phyloP scores from a whole-genome alignment of 2,888 invertebrate species.

The Trachelus stipa region DNA sequence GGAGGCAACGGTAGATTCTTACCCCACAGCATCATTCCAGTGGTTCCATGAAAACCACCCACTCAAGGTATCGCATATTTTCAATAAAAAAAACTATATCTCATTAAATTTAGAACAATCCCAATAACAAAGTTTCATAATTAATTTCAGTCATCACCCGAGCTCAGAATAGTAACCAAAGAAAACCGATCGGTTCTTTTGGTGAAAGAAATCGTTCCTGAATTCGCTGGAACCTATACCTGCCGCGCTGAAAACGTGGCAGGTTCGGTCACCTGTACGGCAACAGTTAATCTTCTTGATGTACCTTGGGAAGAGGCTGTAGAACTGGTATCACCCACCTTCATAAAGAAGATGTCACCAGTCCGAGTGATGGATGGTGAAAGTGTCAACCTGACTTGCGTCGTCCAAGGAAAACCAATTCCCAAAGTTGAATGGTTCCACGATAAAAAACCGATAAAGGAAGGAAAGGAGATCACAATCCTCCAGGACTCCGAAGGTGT shows the following conservation, averaged over 20 bases:
- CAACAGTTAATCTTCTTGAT: slow-evolving; percentile 75
- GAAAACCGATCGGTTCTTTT: slow-evolving; percentile 84
- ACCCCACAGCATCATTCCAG: slow-evolving; percentile 85
- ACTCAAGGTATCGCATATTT: slow-evolving; percentile 67
- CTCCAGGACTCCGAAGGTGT: slow-evolving; percentile 82
- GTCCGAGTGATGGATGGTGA: slow-evolving; percentile 92
- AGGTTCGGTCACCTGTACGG: slow-evolving; percentile 89
- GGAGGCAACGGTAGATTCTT: slow-evolving; percentile 81
- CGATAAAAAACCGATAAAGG: slow-evolving; percentile 76
- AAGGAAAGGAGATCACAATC: slow-evolving; percentile 82
- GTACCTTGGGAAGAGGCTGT: slow-evolving; percentile 72
- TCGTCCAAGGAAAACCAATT: slow-evolving; percentile 81
- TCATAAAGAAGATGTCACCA: slow-evolving; percentile 79
- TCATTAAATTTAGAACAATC: not conserved
- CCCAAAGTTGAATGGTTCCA: slow-evolving; percentile 87
- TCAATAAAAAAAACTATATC: not conserved
- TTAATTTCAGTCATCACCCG: slow-evolving; percentile 70
- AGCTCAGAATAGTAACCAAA: slow-evolving; percentile 78
- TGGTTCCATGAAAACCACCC: slow-evolving; percentile 86
- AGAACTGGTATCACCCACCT: slow-evolving; percentile 79
- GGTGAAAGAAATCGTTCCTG: slow-evolving; percentile 78
- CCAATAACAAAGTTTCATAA: not conserved
- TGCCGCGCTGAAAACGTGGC: slow-evolving; percentile 91
- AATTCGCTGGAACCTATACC: slow-evolving; percentile 81
- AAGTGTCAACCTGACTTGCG: slow-evolving; percentile 79